Evolutionary conservation across 2,797 vertebrate genomes (phyloP).

Genomic region (Scleropages formosus): DNA sequence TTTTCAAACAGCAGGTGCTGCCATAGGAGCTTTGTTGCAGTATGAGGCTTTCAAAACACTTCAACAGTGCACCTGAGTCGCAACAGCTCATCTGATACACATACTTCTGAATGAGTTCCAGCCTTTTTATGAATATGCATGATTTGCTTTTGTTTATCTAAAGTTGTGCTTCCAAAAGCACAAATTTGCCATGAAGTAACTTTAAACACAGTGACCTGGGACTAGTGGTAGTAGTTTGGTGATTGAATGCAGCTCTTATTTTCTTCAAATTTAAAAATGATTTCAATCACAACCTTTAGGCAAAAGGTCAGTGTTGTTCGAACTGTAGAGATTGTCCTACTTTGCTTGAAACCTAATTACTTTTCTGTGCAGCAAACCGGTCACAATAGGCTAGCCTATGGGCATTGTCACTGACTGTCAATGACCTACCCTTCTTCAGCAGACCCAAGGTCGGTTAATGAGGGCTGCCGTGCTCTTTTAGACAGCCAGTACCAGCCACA

Average conservation of each 20-base stretch:
- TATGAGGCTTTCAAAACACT: too few species aligned
- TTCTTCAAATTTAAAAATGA: constrained; percentile 15
- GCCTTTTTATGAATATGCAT: too few species aligned
- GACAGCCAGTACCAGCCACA: constrained; percentile 46
- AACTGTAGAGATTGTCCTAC: constrained; percentile 37
- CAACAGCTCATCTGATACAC: too few species aligned
- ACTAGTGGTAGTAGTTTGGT: background rate
- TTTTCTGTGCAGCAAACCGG: constrained; percentile 36
- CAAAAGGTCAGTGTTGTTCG: constrained; percentile 29
- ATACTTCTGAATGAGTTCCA: too few species aligned
- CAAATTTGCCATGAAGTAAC: background rate
- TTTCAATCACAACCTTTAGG: constrained; percentile 19
- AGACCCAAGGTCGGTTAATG: constrained; percentile 65
- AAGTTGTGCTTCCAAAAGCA: too few species aligned
- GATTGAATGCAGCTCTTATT: constrained; percentile 4
- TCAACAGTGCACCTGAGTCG: too few species aligned
- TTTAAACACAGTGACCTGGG: constrained; percentile 1
- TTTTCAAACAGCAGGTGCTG: too few species aligned
- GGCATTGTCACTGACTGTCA: constrained; percentile 49
- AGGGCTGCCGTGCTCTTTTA: constrained; percentile 46
- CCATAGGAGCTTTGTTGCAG: too few species aligned
- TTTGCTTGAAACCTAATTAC: constrained; percentile 47
- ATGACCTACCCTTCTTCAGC: constrained; percentile 64
- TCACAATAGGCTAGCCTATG: constrained; percentile 29
- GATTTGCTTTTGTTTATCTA: too few species aligned